Evolutionary conservation across 2,888 invertebrate genomes (phyloP).

Genomic region (Bombyx huttoni): DNA sequence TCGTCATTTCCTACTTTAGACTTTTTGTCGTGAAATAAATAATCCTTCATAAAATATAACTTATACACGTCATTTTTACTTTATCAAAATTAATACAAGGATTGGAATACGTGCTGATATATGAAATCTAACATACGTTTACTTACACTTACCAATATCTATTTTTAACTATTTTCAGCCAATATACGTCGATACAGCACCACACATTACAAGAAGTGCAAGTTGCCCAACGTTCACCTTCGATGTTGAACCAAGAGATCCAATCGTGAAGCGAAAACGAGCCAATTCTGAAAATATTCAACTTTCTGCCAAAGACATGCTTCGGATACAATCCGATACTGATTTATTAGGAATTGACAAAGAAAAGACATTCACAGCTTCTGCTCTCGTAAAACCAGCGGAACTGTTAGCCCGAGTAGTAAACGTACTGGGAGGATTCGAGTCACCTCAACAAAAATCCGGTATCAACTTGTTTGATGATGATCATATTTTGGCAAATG

Average conservation of each 20-base stretch:
- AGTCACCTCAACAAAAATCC: constrained; percentile 57
- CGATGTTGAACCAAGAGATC: constrained; percentile 66
- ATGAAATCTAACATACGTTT: too few relatives aligned
- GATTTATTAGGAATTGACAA: constrained; percentile 85
- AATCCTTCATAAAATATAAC: too few relatives aligned
- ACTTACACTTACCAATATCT: too few relatives aligned
- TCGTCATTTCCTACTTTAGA: too few relatives aligned
- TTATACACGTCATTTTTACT: too few relatives aligned
- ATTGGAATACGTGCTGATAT: too few relatives aligned
- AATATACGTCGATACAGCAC: constrained; percentile 79
- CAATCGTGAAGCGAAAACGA: constrained; percentile 64
- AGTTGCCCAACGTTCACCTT: constrained; percentile 83
- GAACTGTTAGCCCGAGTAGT: constrained; percentile 84
- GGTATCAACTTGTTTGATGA: constrained; percentile 81
- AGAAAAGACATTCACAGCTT: constrained; percentile 81
- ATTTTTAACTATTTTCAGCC: constrained; percentile 65
- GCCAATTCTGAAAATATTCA: constrained; percentile 78
- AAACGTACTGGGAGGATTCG: constrained; percentile 79
- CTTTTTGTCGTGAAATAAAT: too few relatives aligned
- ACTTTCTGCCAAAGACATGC: constrained; percentile 51
- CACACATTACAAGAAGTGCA: constrained; percentile 67
- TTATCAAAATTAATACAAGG: too few relatives aligned
- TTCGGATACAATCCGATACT: constrained; percentile 83
- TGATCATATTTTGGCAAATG: constrained; percentile 80
- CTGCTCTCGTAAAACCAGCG: constrained; percentile 81